Evolutionary conservation across 2,888 invertebrate genomes (phyloP).

Genomic region (Saturnia pavonia): DNA sequence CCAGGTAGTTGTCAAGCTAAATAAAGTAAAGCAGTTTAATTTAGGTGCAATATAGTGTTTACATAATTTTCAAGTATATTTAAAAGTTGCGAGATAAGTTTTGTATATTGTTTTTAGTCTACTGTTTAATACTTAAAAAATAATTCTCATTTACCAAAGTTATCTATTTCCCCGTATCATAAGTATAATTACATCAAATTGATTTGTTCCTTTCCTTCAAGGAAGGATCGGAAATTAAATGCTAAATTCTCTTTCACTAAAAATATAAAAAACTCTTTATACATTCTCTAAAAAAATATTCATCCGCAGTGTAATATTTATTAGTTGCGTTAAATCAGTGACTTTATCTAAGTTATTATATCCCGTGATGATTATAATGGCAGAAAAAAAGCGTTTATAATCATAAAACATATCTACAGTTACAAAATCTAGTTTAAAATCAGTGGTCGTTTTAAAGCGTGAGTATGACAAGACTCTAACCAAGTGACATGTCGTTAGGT

Average conservation of each 20-base stretch:
- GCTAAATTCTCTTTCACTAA: background rate
- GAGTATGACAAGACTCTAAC: slow-evolving; percentile 50
- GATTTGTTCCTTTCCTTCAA: background rate
- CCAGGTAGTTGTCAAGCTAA: background rate
- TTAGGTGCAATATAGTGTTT: background rate
- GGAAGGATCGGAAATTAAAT: background rate
- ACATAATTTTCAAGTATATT: background rate
- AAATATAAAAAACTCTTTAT: too few relatives aligned
- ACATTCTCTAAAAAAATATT: background rate
- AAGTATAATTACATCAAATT: background rate
- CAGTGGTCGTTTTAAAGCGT: slow-evolving; percentile 32
- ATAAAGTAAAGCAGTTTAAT: background rate
- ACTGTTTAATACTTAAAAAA: background rate
- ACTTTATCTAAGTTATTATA: background rate
- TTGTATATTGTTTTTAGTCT: background rate
- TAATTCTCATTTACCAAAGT: background rate
- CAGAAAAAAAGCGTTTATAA: slow-evolving; percentile 7
- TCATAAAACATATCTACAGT: slow-evolving; percentile 14
- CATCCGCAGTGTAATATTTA: background rate
- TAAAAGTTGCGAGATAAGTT: background rate
- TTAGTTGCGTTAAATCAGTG: background rate
- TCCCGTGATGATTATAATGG: background rate
- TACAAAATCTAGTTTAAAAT: slow-evolving; percentile 23
- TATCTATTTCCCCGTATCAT: background rate
- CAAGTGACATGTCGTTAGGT: slow-evolving; percentile 56